Evolutionary conservation across 2,888 invertebrate genomes (phyloP).

Genomic region (Drosophila affinis): DNA sequence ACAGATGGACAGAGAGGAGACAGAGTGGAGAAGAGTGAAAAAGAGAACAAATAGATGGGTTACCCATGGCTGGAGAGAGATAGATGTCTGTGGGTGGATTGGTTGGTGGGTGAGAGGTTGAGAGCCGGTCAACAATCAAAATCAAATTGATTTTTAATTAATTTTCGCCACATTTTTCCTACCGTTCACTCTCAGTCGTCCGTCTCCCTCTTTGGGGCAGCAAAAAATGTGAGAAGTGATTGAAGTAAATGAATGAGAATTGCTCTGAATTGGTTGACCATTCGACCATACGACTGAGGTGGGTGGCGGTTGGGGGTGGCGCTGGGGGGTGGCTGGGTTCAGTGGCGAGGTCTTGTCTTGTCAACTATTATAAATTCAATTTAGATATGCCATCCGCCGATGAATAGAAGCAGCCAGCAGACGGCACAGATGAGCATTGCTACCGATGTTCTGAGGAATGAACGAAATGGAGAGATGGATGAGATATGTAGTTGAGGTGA

Average conservation of each 20-base stretch:
- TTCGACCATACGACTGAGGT: constrained; percentile 13
- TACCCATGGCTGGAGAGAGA: constrained; percentile 21
- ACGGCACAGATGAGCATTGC: neutral
- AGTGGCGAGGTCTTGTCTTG: constrained; percentile 45
- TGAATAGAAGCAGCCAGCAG: constrained; percentile 29
- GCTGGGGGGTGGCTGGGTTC: constrained; percentile 13
- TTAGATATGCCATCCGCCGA: constrained; percentile 54
- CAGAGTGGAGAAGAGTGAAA: neutral
- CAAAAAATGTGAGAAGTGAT: constrained; percentile 45
- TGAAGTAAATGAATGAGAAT: constrained; percentile 51
- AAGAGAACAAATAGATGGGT: constrained; percentile 25
- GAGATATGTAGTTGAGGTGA: neutral
- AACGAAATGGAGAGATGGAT: neutral
- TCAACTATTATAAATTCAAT: constrained; percentile 78
- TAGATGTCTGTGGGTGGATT: neutral
- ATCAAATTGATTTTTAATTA: constrained; percentile 79
- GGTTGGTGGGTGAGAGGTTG: neutral
- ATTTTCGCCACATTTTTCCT: constrained; percentile 76
- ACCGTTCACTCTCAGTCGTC: constrained; percentile 27
- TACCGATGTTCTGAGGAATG: neutral
- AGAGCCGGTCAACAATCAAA: constrained; percentile 68
- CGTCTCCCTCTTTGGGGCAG: neutral
- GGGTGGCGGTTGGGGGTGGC: neutral
- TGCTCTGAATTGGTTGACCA: constrained; percentile 48
- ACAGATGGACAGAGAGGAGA: too few species aligned